phyloP scores from a whole-genome alignment of 1,140 invertebrate species.

The Drosophila sucinea region DNA sequence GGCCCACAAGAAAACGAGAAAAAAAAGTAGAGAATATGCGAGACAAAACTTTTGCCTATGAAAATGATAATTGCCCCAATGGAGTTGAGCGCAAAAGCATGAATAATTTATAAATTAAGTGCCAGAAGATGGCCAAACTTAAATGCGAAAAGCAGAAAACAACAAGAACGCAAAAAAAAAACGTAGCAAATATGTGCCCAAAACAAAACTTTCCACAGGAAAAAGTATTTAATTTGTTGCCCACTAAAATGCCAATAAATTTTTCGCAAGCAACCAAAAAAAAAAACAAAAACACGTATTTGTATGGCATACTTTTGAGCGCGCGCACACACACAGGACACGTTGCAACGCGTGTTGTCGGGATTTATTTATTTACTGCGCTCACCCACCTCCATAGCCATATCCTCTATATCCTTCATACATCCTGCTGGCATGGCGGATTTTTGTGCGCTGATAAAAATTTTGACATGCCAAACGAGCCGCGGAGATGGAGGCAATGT shows the following conservation, averaged over 20 bases:
- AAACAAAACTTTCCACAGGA: slow-evolving; percentile 36
- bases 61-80: slow-evolving; percentile 79
- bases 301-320: slow-evolving; percentile 70
- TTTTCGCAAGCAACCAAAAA: slow-evolving; percentile 51
- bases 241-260: slow-evolving; percentile 81
- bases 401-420: slow-evolving; percentile 17
- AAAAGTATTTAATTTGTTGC: slow-evolving; percentile 73
- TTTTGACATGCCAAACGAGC: slow-evolving; percentile 69
- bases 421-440: slow-evolving; percentile 56
- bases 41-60: slow-evolving; percentile 41
- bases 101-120: slow-evolving; percentile 79
- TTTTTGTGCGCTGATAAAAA: slow-evolving; percentile 73
- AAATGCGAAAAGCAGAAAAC: slow-evolving; percentile 2
- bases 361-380: slow-evolving; percentile 77
- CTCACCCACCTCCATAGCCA: slow-evolving; percentile 26
- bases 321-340: slow-evolving; percentile 1
- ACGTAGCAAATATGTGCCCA: not conserved
- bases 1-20: slow-evolving; percentile 26
- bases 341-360: slow-evolving; percentile 50
- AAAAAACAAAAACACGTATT: not conserved
- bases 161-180: not conserved
- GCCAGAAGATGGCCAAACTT: slow-evolving; percentile 36
- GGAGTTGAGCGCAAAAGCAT: slow-evolving; percentile 49
- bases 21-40: slow-evolving; percentile 17
- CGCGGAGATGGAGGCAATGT: not conserved